Conservation (phyloP, 1,140 invertebrate genomes). For the Goniozus legneri region DNA sequence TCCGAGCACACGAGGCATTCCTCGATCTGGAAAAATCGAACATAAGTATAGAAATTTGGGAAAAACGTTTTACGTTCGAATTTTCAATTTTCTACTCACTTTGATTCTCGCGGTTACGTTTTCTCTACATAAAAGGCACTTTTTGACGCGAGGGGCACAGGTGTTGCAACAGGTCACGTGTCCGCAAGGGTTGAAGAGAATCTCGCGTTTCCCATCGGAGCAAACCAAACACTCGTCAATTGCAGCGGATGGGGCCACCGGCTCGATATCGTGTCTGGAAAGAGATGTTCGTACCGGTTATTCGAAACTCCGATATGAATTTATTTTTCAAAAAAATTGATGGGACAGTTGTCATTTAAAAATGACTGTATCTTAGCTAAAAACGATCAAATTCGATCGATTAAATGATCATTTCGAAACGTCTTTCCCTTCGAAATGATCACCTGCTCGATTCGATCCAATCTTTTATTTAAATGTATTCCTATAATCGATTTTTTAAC, state of each 20-base stretch:
- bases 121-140: conserved; percentile 90
- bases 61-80: not conserved
- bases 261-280: conserved; percentile 42
- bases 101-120: conserved; percentile 73
- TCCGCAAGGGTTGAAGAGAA: conserved; percentile 83
- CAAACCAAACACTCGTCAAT: conserved; percentile 95
- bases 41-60: not conserved
- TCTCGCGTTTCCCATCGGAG: conserved; percentile 88
- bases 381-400: too few species aligned
- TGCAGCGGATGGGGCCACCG: conserved; percentile 50
- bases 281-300: too few species aligned
- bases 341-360: too few species aligned
- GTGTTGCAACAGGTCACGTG: conserved; percentile 90
- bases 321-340: too few species aligned
- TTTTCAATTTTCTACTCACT: conserved; percentile 47
- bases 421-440: too few species aligned
- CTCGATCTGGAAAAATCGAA: conserved; percentile 67
- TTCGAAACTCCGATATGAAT: too few species aligned
- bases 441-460: too few species aligned
- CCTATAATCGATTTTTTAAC: too few species aligned
- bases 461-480: too few species aligned
- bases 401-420: too few species aligned
- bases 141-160: conserved; percentile 90
- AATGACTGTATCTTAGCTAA: too few species aligned
- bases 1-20: conserved; percentile 96